Evolutionary conservation across 1,140 invertebrate genomes (phyloP), one percentile per base, ranked within the genome.

Genomic region (Ladona fulva): DNA sequence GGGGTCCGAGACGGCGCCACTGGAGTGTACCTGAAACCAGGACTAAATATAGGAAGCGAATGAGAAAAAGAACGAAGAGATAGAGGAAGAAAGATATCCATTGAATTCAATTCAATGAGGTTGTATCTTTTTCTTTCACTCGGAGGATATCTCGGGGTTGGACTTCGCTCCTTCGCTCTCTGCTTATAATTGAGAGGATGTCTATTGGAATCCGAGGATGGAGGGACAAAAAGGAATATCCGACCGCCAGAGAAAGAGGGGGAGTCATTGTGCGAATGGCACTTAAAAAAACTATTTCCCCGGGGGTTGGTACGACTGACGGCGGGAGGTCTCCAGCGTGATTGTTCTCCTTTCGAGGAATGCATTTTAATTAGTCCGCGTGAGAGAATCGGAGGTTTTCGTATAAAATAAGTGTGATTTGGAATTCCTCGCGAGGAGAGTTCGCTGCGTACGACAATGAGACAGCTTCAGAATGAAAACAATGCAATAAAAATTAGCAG

Each of bases 311-410:
- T 66, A 66, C 29, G 29, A 8, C 52, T 66, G 16, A 66, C 12
- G n/a, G 52, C n/a, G 52, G 52, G 14, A 22, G 52, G 52, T 66
- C 52, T 66, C 12, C n/a, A 66, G 52, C 1, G 14, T 66, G 52
- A 66, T 66, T 66, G 52, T 66, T 66, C 52, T 19, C 14, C 52
- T 66, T 12, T 12, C 52, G 52, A 66, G 52, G 52, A 66, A 19
- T 66, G 52, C 52, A 66, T 66, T 66, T 66, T 66, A 66, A 66
- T 66, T 66, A 66, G n/a, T 66, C 1, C 52, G n/a, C n/a, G 52
- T 66, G 52, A 66, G 52, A 66, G n/a, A 66, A 16, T 19, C 52
- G 52, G 52, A 66, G 29, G 29, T 37, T 37, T 37, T 37, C 29
- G 29, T 37, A 37, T 37, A 37, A 37, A 37, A 37, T 37, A 37